These are phyloP conservation scores for Lanius collurio DNA, from an alignment of 2,113 vertebrate species.

Conservation along the genomic window DNA sequence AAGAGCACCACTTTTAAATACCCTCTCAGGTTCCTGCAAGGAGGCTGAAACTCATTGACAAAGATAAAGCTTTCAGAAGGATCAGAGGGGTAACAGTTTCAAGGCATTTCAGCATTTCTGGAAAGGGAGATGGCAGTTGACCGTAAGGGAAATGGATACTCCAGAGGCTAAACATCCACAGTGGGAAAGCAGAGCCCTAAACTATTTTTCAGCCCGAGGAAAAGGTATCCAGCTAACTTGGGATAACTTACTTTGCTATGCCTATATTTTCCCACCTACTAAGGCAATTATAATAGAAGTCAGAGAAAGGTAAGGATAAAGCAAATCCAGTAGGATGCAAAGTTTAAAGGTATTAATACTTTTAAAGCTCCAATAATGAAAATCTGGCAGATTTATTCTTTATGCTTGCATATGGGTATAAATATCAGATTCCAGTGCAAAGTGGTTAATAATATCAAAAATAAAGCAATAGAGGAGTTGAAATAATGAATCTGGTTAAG, in stretches of 20 bases:
- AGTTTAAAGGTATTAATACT: background rate
- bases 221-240: background rate
- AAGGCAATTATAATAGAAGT: background rate
- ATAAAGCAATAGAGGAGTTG: background rate
- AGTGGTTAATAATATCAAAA: conserved; percentile 21
- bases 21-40: background rate
- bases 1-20: background rate
- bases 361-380: background rate
- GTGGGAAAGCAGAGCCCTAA: background rate
- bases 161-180: background rate
- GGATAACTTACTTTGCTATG: background rate
- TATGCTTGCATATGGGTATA: background rate
- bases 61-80: background rate
- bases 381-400: background rate
- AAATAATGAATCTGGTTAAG: conserved; percentile 39
- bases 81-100: background rate
- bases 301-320: background rate
- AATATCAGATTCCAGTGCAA: background rate
- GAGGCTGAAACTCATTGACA: background rate
- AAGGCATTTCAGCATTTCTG: background rate
- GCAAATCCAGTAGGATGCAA: background rate
- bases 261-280: background rate
- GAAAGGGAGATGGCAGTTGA: background rate
- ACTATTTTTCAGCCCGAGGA: background rate
- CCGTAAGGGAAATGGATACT: background rate